Percentiles rank a stretch among this genome's conserved stretches.
phyloP scores from a whole-genome alignment of 2,888 invertebrate genomes.

The Cheilosia soror region DNA sequence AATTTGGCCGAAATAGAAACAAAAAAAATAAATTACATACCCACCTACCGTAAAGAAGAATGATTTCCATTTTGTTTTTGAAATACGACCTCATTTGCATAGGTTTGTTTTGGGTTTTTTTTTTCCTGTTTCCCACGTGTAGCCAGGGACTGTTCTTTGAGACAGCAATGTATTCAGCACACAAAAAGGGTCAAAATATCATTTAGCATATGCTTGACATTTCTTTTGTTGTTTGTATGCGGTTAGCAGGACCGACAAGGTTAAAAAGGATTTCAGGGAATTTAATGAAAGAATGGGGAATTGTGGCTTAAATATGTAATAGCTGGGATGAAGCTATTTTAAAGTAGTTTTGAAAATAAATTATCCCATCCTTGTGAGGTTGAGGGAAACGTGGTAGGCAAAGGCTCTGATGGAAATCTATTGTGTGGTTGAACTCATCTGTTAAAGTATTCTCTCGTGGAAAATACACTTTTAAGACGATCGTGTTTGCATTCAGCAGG shows the following conservation, averaged over 20 bases:
- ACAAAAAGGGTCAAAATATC: constrained; percentile 56
- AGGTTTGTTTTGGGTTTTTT: background rate
- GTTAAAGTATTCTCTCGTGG: too few species aligned
- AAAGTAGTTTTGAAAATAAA: too few species aligned
- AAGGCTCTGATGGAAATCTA: too few species aligned
- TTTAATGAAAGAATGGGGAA: background rate
- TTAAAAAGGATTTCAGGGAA: background rate
- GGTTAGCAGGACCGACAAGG: constrained; percentile 2
- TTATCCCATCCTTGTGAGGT: too few species aligned
- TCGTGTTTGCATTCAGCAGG: too few species aligned
- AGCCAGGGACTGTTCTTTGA: constrained; percentile 11
- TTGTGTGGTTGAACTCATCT: too few species aligned
- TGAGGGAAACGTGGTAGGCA: too few species aligned
- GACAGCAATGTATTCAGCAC: constrained; percentile 14
- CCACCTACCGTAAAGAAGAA: background rate
- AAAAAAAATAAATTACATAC: background rate
- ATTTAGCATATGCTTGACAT: constrained; percentile 66
- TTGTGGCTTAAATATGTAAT: too few species aligned
- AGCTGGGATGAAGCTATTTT: too few species aligned
- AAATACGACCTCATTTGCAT: constrained; percentile 35
- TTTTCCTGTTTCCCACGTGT: constrained; percentile 12
- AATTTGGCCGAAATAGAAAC: background rate
- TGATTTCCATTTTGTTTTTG: constrained; percentile 10
- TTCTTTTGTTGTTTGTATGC: constrained; percentile 21
- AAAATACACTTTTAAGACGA: too few species aligned